phyloP scores from a whole-genome alignment of 2,113 vertebrate genomes.

The Paracanthobrama guichenoti region DNA sequence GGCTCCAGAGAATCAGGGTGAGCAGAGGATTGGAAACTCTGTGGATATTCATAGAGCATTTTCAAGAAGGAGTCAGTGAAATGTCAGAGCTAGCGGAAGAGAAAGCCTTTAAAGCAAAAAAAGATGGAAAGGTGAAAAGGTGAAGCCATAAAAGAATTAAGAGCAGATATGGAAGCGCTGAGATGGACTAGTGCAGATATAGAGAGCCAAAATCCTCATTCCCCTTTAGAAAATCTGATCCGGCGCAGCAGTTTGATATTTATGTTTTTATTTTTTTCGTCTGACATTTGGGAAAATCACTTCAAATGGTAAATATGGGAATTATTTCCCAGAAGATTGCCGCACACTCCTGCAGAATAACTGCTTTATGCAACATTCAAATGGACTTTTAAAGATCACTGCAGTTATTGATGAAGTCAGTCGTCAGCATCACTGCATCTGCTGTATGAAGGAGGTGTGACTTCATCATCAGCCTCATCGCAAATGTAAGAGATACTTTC shows the following conservation, averaged over 20 bases:
- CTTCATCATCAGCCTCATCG: neutral
- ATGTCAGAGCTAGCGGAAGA: conserved; percentile 8
- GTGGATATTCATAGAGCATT: neutral
- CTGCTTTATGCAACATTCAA: neutral
- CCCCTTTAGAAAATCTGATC: conserved; percentile 51
- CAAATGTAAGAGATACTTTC: neutral
- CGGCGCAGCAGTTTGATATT: conserved; percentile 39
- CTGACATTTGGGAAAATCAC: conserved; percentile 44
- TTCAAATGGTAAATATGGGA: conserved; percentile 56
- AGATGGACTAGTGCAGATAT: neutral
- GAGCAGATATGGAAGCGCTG: neutral
- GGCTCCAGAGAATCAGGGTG: neutral
- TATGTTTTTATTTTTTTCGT: neutral
- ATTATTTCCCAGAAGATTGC: conserved; percentile 45
- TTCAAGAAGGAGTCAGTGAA: neutral
- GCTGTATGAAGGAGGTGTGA: neutral
- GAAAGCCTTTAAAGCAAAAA: neutral
- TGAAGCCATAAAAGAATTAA: neutral
- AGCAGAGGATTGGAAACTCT: neutral
- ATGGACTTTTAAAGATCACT: conserved; percentile 20
- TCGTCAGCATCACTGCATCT: neutral
- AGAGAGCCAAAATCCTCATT: conserved; percentile 38
- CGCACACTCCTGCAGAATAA: conserved; percentile 16
- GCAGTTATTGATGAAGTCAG: neutral
- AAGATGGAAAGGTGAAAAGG: neutral